Base-by-base conservation (phyloP, 2,797 vertebrate genomes). In the Pseudomugil tenellus region DNA sequence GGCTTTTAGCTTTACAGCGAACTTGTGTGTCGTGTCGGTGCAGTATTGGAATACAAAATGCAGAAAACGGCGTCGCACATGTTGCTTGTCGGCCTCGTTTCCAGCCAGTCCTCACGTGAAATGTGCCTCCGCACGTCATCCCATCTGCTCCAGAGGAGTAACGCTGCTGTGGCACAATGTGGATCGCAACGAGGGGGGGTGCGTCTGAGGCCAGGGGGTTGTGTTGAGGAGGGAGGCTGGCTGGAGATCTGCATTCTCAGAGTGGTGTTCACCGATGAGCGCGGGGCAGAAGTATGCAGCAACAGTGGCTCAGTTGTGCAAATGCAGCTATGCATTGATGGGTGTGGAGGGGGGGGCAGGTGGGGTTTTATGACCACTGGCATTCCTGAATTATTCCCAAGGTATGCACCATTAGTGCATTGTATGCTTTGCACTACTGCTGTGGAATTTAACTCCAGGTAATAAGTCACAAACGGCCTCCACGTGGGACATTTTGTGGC, bases 261-360 rank as follows among this genome's bases (percentile, higher is more conserved):
- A 53, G 29, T 76, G 67, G 83, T 88, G 79, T 89, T 88, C 69
- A 84, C 76, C 17, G 23, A 87, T 89, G 88, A 90, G 83, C 77
- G 55, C 17, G 74, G 3, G 49, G 39, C 69, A 67, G 1, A 87
- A 72, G 58, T 70, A 89, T 90, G 72, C 64, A 67, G 76, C 49
- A 69, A 78, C 70, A 53, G 74, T 46, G 77, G 71, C 63, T 26
- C 53, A 76, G 77, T 85, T 79, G 81, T 80, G 73, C 74, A 84
- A 80, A 64, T 57, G 12, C 64, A 71, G 76, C 57, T 78, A 71
- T 83, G 74, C 72, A 64, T 48, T 35, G 61, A 59, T 43, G 51
- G 56, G 55, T 72, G n/a, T 23, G 31, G 0, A 46, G 21, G 53
- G 53, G 21, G 64, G 41, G 51, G 43, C 58, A 76, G 80, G 67